A percentile compares a stretch with the other conserved stretches of the same genome.
These are phyloP conservation scores for Brachyistius frenatus DNA, from an alignment of 2,113 vertebrate genomes.

Conservation along the genomic window DNA sequence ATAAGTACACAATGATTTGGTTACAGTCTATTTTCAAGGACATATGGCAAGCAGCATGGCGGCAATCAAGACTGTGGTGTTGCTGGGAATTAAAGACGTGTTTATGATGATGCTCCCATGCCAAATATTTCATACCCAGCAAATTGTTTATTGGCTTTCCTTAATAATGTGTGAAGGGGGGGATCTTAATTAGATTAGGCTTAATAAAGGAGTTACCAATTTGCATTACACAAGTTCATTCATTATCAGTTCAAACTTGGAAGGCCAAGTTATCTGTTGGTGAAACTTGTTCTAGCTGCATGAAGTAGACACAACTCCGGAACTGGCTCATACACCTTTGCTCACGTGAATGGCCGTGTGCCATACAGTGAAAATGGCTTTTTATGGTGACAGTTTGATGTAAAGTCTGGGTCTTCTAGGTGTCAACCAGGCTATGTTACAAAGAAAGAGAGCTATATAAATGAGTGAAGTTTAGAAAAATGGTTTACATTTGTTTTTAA, in stretches of 20 bases:
- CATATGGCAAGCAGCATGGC: conserved; percentile 67
- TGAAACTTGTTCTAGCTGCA: conserved; percentile 49
- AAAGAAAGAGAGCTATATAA: background rate
- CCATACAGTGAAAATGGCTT: background rate
- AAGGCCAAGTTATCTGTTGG: conserved; percentile 59
- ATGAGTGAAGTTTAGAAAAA: background rate
- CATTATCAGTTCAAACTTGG: conserved; percentile 65
- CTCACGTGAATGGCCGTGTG: background rate
- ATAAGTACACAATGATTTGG: conserved; percentile 52
- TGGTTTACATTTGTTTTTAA: background rate
- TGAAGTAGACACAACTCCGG: background rate
- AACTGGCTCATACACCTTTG: conserved; percentile 7
- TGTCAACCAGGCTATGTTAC: background rate
- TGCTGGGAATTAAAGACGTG: conserved; percentile 73
- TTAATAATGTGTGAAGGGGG: conserved; percentile 78
- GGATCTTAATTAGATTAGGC: conserved; percentile 78
- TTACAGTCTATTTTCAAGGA: conserved; percentile 67
- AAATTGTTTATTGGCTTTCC: conserved; percentile 74
- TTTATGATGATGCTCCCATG: conserved; percentile 74
- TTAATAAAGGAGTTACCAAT: conserved; percentile 73
- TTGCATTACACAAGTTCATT: conserved; percentile 76
- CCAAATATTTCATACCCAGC: conserved; percentile 67
- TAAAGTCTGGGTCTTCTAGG: conserved; percentile 1
- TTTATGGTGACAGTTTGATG: conserved; percentile 17
- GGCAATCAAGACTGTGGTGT: conserved; percentile 63